Percentiles rank a stretch among this genome's conserved stretches.
Evolutionary conservation across 2,797 vertebrate species (phyloP).

Genomic region (Salarias fasciatus): DNA sequence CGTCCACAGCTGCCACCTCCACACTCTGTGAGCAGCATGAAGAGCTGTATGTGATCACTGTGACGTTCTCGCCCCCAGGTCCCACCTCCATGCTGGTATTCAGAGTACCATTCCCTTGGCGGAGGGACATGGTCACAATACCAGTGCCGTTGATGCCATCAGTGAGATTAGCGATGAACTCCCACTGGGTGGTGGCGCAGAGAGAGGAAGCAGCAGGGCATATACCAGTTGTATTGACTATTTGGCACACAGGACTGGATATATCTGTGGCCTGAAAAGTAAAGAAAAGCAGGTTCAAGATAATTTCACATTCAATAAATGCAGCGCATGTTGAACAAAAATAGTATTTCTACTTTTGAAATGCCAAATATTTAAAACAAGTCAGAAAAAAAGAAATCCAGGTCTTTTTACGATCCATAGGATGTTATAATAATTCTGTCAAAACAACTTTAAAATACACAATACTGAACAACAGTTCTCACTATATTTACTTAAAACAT

Average conservation of each 20-base stretch:
- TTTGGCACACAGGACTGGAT: conserved; percentile 54
- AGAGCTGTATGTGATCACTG: conserved; percentile 59
- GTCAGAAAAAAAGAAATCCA: no score
- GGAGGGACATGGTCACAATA: conserved; percentile 49
- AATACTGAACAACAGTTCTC: no score
- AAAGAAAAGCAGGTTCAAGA: background rate
- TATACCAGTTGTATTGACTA: conserved; percentile 25
- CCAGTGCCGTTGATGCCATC: conserved; percentile 74
- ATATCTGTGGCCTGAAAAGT: conserved; percentile 67
- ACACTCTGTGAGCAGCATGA: conserved; percentile 75
- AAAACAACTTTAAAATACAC: no score
- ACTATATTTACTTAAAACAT: no score
- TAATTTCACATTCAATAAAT: no score
- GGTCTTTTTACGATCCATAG: no score
- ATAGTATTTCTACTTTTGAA: no score
- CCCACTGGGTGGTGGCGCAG: conserved; percentile 67
- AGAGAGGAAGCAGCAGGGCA: conserved; percentile 49
- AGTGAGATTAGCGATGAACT: conserved; percentile 65
- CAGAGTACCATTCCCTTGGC: conserved; percentile 66
- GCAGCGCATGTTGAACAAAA: no score
- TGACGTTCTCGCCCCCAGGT: conserved; percentile 57
- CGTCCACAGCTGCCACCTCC: conserved; percentile 70
- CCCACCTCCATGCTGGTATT: conserved; percentile 42
- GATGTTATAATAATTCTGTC: no score
- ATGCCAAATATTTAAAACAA: no score